Evolutionary conservation across 2,888 invertebrate species (phyloP).

Genomic region (Habrosyne pyritoides): DNA sequence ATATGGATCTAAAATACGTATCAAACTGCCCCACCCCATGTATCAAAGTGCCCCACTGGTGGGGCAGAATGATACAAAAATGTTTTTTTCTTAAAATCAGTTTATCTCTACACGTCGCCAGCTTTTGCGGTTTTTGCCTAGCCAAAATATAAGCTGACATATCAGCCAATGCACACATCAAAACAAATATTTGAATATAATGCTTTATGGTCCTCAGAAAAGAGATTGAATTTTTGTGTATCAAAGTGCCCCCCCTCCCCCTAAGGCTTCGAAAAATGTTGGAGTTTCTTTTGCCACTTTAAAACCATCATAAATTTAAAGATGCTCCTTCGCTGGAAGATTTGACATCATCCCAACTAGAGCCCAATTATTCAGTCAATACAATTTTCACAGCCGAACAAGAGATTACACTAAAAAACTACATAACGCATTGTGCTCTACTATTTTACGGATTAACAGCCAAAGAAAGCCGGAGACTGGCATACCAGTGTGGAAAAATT

Average conservation of each 20-base stretch:
- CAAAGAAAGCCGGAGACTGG: constrained; percentile 18
- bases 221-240: too few species aligned
- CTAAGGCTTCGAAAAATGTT: too few species aligned
- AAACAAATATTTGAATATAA: too few species aligned
- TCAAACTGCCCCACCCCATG: constrained; percentile 24
- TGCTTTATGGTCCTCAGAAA: too few species aligned
- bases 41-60: constrained; percentile 28
- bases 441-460: constrained; percentile 23
- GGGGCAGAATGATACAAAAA: constrained; percentile 24
- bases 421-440: constrained; percentile 19
- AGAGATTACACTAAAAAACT: constrained; percentile 20
- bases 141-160: too few species aligned
- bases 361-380: constrained; percentile 20
- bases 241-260: too few species aligned
- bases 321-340: neutral
- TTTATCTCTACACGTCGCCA: too few species aligned
- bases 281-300: neutral
- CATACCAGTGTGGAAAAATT: constrained; percentile 20
- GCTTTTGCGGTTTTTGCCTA: too few species aligned
- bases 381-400: constrained; percentile 16
- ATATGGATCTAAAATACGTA: constrained; percentile 27
- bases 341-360: constrained; percentile 3
- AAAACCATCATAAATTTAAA: neutral
- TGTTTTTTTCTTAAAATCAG: too few species aligned
- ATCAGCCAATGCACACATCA: too few species aligned